phyloP scores from a whole-genome alignment of 2,888 invertebrate genomes.

The Pseudanteris insignis region DNA sequence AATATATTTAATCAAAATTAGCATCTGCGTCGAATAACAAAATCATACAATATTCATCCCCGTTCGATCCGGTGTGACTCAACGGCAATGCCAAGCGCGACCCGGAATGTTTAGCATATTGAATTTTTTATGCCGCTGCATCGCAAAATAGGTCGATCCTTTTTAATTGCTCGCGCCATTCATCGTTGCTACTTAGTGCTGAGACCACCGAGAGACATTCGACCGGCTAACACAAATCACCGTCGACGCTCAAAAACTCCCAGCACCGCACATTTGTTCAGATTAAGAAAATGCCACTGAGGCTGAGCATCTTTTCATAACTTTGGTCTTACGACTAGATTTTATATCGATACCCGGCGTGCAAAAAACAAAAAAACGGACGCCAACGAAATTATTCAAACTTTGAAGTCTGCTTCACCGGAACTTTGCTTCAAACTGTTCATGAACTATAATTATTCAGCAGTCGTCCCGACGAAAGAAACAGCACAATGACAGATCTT shows the following conservation, averaged over 20 bases:
- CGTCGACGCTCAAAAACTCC: not conserved
- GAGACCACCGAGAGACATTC: not conserved
- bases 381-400: constrained; percentile 14
- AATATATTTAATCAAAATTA: constrained; percentile 23
- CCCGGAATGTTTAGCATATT: constrained; percentile 13
- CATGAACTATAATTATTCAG: too few relatives aligned
- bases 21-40: constrained; percentile 17
- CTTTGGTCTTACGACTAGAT: constrained; percentile 8
- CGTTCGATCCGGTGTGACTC: not conserved
- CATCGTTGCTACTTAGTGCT: not conserved
- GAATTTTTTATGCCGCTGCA: constrained; percentile 14
- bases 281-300: constrained; percentile 18
- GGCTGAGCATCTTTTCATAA: too few relatives aligned
- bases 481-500: too few relatives aligned
- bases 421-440: not conserved
- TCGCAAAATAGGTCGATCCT: constrained; percentile 1
- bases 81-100: constrained; percentile 5
- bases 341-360: constrained; percentile 8
- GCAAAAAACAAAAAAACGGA: not conserved
- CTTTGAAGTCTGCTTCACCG: constrained; percentile 2
- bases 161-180: constrained; percentile 10
- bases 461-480: too few relatives aligned
- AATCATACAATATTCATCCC: constrained; percentile 26
- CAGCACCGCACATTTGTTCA: constrained; percentile 9
- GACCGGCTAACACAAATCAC: not conserved